phyloP scores from a whole-genome alignment of 2,888 invertebrate species.

The Chrysopilus asiliformis region DNA sequence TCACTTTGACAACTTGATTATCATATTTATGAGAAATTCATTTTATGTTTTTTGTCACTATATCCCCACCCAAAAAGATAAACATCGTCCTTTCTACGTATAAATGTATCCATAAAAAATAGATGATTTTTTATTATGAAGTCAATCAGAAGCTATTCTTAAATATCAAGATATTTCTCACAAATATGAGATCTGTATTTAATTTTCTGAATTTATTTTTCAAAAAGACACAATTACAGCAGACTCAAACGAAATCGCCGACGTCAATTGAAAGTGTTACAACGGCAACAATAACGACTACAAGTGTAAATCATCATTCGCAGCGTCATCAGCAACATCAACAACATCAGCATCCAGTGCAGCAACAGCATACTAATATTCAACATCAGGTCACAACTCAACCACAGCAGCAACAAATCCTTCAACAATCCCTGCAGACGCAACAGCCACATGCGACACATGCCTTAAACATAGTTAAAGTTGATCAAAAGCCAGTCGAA shows the following conservation, averaged over 20 bases:
- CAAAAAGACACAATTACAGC: conserved; percentile 21
- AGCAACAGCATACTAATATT: conserved; percentile 23
- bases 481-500: conserved; percentile 75
- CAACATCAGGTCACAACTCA: no score
- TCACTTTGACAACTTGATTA: conserved; percentile 7
- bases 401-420: conserved; percentile 15
- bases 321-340: conserved; percentile 2
- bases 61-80: no score
- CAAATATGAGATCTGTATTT: no score
- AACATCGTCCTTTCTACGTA: no score
- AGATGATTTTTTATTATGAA: no score
- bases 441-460: conserved; percentile 25
- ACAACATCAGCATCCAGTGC: conserved; percentile 8
- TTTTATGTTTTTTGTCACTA: conserved; percentile 7
- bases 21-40: conserved; percentile 10
- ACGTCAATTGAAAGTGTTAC: conserved; percentile 19
- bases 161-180: no score
- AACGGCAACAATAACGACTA: conserved; percentile 10
- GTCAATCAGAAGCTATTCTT: no score
- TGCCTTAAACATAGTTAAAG: conserved; percentile 36
- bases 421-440: conserved; percentile 17
- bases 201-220: conserved; percentile 4
- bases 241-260: conserved; percentile 17
- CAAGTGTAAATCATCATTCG: conserved; percentile 19
- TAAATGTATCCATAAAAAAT: no score